phyloP scores from a whole-genome alignment of 1,140 invertebrate species.

The Trinorchestia longiramus region DNA sequence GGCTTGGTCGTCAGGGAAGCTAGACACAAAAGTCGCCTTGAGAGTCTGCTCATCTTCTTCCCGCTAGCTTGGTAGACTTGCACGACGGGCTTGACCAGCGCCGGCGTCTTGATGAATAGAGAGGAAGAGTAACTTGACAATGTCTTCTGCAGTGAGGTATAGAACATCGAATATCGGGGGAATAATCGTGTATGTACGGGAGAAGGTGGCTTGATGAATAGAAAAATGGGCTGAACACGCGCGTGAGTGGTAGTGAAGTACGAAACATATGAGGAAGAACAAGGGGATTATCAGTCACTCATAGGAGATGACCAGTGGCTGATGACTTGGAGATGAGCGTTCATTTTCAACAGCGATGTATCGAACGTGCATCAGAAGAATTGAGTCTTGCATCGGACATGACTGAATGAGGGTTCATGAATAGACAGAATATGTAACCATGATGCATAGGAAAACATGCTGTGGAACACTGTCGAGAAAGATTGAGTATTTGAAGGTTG shows the following conservation, averaged over 20 bases:
- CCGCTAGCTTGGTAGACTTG: background rate
- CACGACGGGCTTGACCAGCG: background rate
- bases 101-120: background rate
- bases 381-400: background rate
- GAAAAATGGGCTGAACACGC: background rate
- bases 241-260: background rate
- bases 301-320: background rate
- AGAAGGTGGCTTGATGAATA: background rate
- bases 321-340: background rate
- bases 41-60: conserved; percentile 6
- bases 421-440: background rate
- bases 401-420: background rate
- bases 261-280: background rate
- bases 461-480: background rate
- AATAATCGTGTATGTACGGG: background rate
- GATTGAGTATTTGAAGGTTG: background rate
- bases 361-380: background rate
- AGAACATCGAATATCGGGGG: background rate
- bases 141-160: background rate
- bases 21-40: background rate
- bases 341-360: background rate
- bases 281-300: background rate
- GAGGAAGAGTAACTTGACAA: background rate
- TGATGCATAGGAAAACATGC: background rate
- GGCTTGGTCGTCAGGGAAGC: conserved; percentile 12